Conservation (phyloP, 1,140 invertebrate genomes). For the Brachionus plicatilis region DNA sequence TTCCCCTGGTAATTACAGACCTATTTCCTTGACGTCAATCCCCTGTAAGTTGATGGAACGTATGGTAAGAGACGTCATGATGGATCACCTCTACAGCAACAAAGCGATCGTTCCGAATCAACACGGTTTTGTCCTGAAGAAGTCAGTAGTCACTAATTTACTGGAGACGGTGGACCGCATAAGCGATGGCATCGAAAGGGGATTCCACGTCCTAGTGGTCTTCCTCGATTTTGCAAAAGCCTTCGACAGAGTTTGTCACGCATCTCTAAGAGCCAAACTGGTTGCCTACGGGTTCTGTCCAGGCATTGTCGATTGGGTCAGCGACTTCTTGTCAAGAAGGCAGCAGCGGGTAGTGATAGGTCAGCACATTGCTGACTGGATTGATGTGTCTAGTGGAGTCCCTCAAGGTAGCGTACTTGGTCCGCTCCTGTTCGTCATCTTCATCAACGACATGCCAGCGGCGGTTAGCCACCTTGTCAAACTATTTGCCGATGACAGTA, state of each 20-base stretch:
- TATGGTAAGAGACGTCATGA: neutral
- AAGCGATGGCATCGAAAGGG: neutral
- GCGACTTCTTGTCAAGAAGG: neutral
- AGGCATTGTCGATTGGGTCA: neutral
- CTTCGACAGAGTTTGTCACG: neutral
- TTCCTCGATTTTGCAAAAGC: neutral
- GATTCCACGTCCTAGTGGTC: neutral
- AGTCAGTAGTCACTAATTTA: neutral
- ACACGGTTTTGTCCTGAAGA: neutral
- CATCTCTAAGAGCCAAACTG: neutral
- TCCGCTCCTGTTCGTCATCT: neutral
- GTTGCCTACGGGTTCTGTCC: neutral
- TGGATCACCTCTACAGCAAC: neutral
- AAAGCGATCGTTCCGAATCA: neutral
- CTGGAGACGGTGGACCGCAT: neutral
- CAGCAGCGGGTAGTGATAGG: neutral
- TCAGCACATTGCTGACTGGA: neutral
- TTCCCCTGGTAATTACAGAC: neutral
- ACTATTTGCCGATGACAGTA: neutral
- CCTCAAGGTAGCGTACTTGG: neutral
- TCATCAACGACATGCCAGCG: slow-evolving; percentile 41
- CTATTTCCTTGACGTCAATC: neutral
- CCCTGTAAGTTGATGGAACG: neutral
- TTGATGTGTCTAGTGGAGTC: neutral
- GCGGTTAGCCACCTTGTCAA: neutral